These are phyloP conservation scores for Leptodirus hochenwartii DNA, from an alignment of 2,888 invertebrate genomes.

Conservation along the genomic window DNA sequence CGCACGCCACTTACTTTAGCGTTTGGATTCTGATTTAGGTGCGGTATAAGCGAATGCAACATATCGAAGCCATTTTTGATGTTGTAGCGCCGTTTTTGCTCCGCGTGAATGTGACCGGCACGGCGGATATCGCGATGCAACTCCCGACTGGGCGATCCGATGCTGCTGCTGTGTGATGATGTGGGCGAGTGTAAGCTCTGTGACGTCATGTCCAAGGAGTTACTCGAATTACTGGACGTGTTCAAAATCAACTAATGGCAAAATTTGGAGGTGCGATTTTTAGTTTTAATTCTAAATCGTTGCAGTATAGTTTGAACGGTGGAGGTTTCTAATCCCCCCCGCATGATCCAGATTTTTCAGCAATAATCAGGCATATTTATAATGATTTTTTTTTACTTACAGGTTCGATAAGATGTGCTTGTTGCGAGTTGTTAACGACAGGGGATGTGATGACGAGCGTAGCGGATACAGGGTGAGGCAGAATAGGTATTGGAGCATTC, in stretches of 20 bases:
- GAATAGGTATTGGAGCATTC: constrained; percentile 25
- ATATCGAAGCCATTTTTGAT: constrained; percentile 94
- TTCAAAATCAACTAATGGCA: constrained; percentile 18
- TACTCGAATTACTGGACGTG: constrained; percentile 20
- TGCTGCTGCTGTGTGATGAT: constrained; percentile 34
- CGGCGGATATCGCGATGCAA: constrained; percentile 52
- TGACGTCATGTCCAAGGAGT: constrained; percentile 26
- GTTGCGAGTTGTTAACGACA: constrained; percentile 12
- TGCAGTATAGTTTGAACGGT: no score
- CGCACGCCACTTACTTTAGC: constrained; percentile 63
- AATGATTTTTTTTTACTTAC: constrained; percentile 1
- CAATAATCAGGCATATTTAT: neutral
- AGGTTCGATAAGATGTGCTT: neutral
- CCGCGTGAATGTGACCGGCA: constrained; percentile 85
- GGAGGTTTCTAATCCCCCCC: no score
- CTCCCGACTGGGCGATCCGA: constrained; percentile 28
- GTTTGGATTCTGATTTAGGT: constrained; percentile 75
- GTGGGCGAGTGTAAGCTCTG: constrained; percentile 36
- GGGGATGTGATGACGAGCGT: constrained; percentile 28
- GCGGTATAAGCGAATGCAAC: constrained; percentile 81
- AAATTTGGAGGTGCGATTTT: no score
- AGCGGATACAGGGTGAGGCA: constrained; percentile 25
- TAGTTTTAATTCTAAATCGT: no score
- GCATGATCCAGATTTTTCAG: neutral
- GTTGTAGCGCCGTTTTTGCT: constrained; percentile 88